Conservation (phyloP, 1,140 invertebrate species). For the Calliopsis andreniformis region DNA sequence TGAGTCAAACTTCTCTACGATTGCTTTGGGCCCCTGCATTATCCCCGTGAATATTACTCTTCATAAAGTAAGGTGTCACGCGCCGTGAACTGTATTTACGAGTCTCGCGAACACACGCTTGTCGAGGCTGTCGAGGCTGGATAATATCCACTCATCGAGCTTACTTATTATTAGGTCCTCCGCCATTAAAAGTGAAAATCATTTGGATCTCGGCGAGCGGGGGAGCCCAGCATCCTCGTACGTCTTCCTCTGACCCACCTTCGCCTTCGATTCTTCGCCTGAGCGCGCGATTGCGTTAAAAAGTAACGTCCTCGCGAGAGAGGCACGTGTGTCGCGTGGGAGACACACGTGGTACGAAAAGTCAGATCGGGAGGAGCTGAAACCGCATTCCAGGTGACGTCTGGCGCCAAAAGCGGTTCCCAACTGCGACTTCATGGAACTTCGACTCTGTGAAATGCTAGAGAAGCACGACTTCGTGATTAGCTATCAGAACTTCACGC, state of each 20-base stretch:
- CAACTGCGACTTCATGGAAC: conserved; percentile 36
- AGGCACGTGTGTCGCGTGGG: conserved; percentile 63
- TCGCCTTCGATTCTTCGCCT: neutral
- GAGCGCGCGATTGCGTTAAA: conserved; percentile 28
- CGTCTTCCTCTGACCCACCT: neutral
- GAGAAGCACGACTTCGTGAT: neutral
- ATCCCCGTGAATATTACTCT: conserved; percentile 14
- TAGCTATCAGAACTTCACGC: too few species aligned
- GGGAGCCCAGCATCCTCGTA: neutral
- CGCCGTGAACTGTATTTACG: conserved; percentile 24
- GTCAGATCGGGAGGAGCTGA: conserved; percentile 66
- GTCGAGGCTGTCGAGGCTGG: neutral
- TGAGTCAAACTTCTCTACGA: conserved; percentile 1
- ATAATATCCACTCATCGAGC: neutral
- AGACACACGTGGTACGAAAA: conserved; percentile 69
- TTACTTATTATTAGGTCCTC: conserved; percentile 21
- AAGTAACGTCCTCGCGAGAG: conserved; percentile 36
- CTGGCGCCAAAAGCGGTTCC: conserved; percentile 74
- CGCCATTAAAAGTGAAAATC: conserved; percentile 29
- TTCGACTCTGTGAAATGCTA: neutral
- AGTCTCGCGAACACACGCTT: neutral
- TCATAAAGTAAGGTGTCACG: conserved; percentile 1
- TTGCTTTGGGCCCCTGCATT: conserved; percentile 13
- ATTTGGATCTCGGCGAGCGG: neutral
- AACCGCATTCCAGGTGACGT: conserved; percentile 73